Evolutionary conservation across 2,113 vertebrate species (phyloP).

Genomic region (Strix aluco): DNA sequence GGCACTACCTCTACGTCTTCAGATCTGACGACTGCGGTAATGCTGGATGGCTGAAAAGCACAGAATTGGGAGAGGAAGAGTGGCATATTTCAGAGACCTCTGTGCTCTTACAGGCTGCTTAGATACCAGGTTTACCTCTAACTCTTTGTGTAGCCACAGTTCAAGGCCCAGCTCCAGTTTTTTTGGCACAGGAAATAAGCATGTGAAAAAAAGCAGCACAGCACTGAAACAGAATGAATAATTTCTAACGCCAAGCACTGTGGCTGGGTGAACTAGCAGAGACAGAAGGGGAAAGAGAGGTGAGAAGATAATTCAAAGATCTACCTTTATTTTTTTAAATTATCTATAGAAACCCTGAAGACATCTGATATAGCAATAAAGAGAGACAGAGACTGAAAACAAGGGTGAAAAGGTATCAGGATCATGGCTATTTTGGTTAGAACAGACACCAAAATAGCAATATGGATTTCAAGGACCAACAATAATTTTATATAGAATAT

Average conservation of each 20-base stretch:
- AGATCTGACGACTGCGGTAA: fast-evolving
- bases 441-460: background rate
- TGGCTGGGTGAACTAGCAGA: background rate
- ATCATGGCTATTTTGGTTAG: background rate
- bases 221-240: background rate
- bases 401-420: background rate
- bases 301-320: background rate
- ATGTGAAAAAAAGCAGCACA: background rate
- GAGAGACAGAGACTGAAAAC: background rate
- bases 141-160: background rate
- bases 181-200: background rate
- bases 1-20: background rate
- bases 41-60: background rate
- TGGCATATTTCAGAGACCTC: background rate
- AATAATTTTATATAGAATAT: background rate
- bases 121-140: background rate
- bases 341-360: background rate
- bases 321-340: background rate
- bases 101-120: background rate
- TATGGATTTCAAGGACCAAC: background rate
- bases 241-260: background rate
- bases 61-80: background rate
- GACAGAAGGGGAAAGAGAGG: background rate
- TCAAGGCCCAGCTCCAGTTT: background rate
- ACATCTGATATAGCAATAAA: background rate